Base-by-base conservation (phyloP, 2,888 invertebrate species). In the Mantis religiosa region DNA sequence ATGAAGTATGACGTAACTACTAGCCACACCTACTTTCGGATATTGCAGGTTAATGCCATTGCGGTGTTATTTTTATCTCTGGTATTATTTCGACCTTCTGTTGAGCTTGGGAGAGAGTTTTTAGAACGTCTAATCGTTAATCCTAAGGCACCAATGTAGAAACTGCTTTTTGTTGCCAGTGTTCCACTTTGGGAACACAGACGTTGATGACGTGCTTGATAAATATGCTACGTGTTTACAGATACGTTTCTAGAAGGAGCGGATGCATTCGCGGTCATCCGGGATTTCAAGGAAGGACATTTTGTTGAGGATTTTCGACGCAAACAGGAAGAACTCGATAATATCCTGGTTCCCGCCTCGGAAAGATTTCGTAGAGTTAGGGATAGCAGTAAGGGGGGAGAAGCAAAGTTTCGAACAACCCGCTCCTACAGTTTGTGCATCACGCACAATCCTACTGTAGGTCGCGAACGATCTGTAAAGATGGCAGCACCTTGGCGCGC, bases 401-500 rank as follows among this genome's bases (percentile, higher is more conserved):
- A 71, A 3, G 54, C 54, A 25, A 71, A 34, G 47, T 83, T 88
- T 88, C 41, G 82, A 88, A 88, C 27, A 85, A 88, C 88, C 88
- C 88, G 88, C 88, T 12, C 88, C 84, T 84, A 84, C 54, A 41
- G 88, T 83, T 28, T 28, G 54, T 84, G 84, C 84, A 34, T 25
- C 82, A 88, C 41, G 81, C 84, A 84, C 81, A 88, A 85, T 88
- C 84, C 84, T 28, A 71, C 83, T 81, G 84, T 88, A 84, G 85
- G 41, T 88, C 84, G 85, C 84, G 81, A 84, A 85, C 81, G n/a
- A 30, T 3, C 34, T 81, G 88, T 84, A 88, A 88, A 88, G 88
- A 88, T 88, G 88, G 88, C 88, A 88, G 88, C 88, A 88, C 88
- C 82, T 71, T 54, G 81, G 81, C 41, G 41, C 34, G 84, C n/a